Evolutionary conservation across 2,113 vertebrate genomes (phyloP), one percentile per base, ranked within the genome.

Genomic region (Anguilla japonica): DNA sequence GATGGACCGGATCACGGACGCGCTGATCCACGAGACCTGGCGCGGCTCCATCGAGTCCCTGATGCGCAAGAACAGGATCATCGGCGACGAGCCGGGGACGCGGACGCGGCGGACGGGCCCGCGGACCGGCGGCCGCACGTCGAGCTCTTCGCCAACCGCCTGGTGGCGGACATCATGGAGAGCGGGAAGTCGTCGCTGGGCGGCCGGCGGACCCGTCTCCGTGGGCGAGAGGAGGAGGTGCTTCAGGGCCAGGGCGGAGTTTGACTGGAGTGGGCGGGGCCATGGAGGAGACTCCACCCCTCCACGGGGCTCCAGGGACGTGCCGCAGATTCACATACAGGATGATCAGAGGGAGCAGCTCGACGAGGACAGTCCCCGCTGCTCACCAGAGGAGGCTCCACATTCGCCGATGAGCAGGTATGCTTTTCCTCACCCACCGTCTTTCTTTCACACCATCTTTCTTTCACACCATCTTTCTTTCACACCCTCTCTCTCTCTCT

Each of bases 11-110:
- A 95, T 97, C 87, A 99, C 97, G 13, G 96, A 97, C 90, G 97
- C 98, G 97, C 88, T 99, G 82, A 99, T 99, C 89, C 97, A 98
- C 0, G 98, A 99, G 90, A 99, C 98, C 0, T 99, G 98, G 98
- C 95, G 97, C 0, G 99, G 94, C 86, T 99, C 98, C 0, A 99
- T 99, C 1, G 96, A 99, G 92, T 97, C 98, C 0, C 94, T 99
- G 80, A 99, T 99, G 98, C 95, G 96, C 84, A 99, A 99, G 92
- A 99, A 99, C 93, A 99, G 98, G 92, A 99, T 99, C 84, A 98
- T 99, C 82, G 85, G 86, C 5, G 96, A 97, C 39, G 3, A 95
- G 96, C 43, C 91, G 88, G 90, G n/a, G 96, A 96, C 1, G 78
- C 92, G 20, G 96, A 96, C 34, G 34, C 34, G 34, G 79, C 92